phyloP scores from a whole-genome alignment of 1,140 invertebrate genomes.

The Panagrolaimus sp. region DNA sequence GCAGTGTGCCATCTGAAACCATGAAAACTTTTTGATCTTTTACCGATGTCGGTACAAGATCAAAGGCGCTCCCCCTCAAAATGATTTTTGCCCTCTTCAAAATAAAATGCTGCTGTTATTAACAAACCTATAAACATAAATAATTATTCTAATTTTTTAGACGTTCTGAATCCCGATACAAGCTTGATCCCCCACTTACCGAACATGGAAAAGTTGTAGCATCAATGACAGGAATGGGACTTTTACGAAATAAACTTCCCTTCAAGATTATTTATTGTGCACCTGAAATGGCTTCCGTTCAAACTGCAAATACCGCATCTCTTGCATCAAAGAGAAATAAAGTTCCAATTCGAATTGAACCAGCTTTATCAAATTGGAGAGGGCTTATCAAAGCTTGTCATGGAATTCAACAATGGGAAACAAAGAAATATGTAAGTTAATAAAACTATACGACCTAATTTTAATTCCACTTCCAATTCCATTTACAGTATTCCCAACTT shows the following conservation, averaged over 20 bases:
- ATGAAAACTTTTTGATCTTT: too few relatives aligned
- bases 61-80: too few relatives aligned
- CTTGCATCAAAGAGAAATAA: not conserved
- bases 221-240: not conserved
- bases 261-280: slow-evolving; percentile 2
- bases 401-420: not conserved
- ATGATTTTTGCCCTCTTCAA: too few relatives aligned
- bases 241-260: not conserved
- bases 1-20: too few relatives aligned
- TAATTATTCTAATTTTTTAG: too few relatives aligned
- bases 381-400: not conserved
- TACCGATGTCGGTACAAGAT: too few relatives aligned
- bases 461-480: not conserved
- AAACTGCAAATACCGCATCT: not conserved
- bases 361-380: slow-evolving; percentile 13
- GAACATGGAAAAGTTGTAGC: slow-evolving; percentile 10
- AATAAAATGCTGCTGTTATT: too few relatives aligned
- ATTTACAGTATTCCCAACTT: not conserved
- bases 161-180: not conserved
- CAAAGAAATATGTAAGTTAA: not conserved
- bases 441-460: not conserved
- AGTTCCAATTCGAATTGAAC: slow-evolving; percentile 1
- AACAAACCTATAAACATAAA: too few relatives aligned
- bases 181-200: not conserved
- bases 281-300: not conserved